A percentile compares a stretch with the other conserved stretches of the same genome.
phyloP scores from a whole-genome alignment of 1,140 invertebrate genomes.

The Zaprionus taronus region DNA sequence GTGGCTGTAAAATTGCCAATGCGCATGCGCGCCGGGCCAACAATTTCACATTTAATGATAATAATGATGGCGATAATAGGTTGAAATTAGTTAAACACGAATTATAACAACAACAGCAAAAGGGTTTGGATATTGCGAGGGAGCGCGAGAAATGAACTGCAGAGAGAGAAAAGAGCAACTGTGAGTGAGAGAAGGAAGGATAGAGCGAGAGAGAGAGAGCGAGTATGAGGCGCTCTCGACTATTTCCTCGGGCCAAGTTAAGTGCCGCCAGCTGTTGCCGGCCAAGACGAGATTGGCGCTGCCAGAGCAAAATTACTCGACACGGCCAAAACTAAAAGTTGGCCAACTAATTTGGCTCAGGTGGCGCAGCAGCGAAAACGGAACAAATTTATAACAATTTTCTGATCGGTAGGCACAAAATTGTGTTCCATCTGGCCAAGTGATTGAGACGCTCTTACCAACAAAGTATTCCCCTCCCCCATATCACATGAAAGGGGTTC shows the following conservation, averaged over 20 bases:
- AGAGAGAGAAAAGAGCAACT: constrained; percentile 1
- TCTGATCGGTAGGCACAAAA: constrained; percentile 56
- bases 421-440: constrained; percentile 35
- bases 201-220: constrained; percentile 24
- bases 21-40: constrained; percentile 72
- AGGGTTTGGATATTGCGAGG: constrained; percentile 51
- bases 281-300: constrained; percentile 61
- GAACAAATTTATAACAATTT: constrained; percentile 81
- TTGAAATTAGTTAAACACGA: constrained; percentile 83
- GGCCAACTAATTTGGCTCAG: constrained; percentile 81
- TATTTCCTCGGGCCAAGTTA: constrained; percentile 64
- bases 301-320: constrained; percentile 59
- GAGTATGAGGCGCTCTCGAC: constrained; percentile 50
- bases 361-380: constrained; percentile 68
- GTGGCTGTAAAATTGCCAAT: constrained; percentile 75
- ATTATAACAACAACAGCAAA: constrained; percentile 72
- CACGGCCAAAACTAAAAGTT: constrained; percentile 43
- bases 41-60: constrained; percentile 83
- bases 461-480: constrained; percentile 2
- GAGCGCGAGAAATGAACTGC: constrained; percentile 24
- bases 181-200: background rate
- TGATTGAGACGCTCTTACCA: constrained; percentile 40
- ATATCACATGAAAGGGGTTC: constrained; percentile 18
- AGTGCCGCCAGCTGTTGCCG: constrained; percentile 77
- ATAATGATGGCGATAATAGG: constrained; percentile 84